Evolutionary conservation across 2,113 vertebrate species (phyloP).

Genomic region (Nothocercus julius): DNA sequence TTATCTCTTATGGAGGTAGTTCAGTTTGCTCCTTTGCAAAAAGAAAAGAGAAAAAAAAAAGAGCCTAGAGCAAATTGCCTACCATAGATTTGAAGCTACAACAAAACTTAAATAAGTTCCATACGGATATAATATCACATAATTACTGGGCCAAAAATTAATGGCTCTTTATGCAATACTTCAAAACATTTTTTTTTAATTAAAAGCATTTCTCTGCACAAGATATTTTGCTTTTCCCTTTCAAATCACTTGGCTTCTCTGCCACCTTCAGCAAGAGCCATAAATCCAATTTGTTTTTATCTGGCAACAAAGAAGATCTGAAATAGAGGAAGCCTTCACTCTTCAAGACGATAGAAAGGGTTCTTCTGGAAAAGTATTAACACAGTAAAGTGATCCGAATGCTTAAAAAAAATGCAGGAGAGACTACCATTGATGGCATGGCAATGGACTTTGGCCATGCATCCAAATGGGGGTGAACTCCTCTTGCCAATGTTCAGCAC

Average conservation of each 20-base stretch:
- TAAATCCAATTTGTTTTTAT: conserved; percentile 13
- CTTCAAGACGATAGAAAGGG: not conserved
- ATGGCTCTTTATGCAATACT: conserved; percentile 3
- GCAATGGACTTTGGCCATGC: not conserved
- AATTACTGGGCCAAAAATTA: conserved; percentile 8
- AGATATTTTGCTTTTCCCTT: conserved; percentile 1
- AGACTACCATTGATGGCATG: not conserved
- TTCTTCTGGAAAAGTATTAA: not conserved
- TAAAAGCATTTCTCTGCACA: conserved; percentile 4
- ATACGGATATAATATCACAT: not conserved
- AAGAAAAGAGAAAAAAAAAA: not conserved
- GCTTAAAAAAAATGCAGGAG: not conserved
- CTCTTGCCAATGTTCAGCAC: fast-evolving
- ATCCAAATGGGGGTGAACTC: not conserved
- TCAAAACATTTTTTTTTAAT: conserved; percentile 38
- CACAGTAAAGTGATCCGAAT: not conserved
- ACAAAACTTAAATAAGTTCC: not conserved
- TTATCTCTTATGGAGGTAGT: no score
- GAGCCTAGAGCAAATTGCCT: conserved; percentile 16
- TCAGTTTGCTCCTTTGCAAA: conserved; percentile 16
- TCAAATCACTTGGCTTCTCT: conserved; percentile 11
- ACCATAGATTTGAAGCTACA: not conserved
- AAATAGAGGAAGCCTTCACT: not conserved
- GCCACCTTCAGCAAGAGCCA: not conserved
- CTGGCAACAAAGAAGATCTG: not conserved